A percentile compares a stretch with the other conserved stretches of the same genome.
These are phyloP conservation scores for Eupelmus urozonus DNA, from an alignment of 2,888 invertebrate species.

Conservation along the genomic window DNA sequence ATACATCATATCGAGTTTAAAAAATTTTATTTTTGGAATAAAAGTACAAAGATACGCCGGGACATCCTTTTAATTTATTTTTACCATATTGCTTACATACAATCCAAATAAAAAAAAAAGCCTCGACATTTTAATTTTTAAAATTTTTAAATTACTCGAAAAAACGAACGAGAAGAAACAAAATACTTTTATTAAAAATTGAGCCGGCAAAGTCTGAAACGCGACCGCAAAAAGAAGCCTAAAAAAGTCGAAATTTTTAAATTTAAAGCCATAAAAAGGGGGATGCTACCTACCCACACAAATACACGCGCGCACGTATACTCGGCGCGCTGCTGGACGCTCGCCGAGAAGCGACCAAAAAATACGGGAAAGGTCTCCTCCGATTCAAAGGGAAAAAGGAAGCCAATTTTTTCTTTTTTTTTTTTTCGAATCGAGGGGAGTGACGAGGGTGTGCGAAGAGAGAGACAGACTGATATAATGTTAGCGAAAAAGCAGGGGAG, in stretches of 20 bases:
- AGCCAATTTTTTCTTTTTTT: slow-evolving; percentile 54
- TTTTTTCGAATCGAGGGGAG: slow-evolving; percentile 52
- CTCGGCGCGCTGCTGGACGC: slow-evolving; percentile 16
- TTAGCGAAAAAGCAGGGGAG: slow-evolving; percentile 27
- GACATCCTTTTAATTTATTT: neutral
- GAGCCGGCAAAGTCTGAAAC: neutral
- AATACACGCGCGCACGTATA: too few relatives aligned
- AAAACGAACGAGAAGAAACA: slow-evolving; percentile 2
- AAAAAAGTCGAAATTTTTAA: slow-evolving; percentile 17
- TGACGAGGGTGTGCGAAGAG: slow-evolving; percentile 51
- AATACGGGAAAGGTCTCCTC: slow-evolving; percentile 33
- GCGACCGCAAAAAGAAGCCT: neutral
- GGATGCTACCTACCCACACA: too few relatives aligned
- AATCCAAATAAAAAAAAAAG: neutral
- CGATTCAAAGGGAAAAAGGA: slow-evolving; percentile 53
- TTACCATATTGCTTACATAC: too few relatives aligned
- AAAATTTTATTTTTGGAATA: neutral
- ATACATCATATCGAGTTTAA: too few relatives aligned
- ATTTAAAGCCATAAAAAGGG: slow-evolving; percentile 35
- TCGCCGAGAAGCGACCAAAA: slow-evolving; percentile 45
- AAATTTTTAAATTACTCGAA: neutral
- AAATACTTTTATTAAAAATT: neutral
- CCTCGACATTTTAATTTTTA: slow-evolving; percentile 1
- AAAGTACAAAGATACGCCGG: too few relatives aligned
- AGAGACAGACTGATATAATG: slow-evolving; percentile 44